phyloP scores from a whole-genome alignment of 1,140 invertebrate genomes.

The Leptopilina boulardi region DNA sequence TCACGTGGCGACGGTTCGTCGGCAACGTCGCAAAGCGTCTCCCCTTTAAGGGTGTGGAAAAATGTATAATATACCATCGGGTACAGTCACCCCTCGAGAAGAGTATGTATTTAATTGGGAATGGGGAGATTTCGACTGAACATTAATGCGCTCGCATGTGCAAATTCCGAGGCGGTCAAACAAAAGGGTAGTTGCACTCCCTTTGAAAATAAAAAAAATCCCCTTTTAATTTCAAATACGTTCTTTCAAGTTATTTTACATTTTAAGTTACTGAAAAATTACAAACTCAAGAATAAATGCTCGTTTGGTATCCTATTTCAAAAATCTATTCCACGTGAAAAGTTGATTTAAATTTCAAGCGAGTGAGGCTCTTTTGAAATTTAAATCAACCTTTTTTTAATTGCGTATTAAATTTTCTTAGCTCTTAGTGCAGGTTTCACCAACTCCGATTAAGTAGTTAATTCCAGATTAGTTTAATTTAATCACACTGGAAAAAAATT shows the following conservation, averaged over 20 bases:
- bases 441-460: too few relatives aligned
- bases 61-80: conserved; percentile 53
- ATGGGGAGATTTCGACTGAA: conserved; percentile 43
- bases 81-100: conserved; percentile 54
- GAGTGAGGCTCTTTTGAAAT: too few relatives aligned
- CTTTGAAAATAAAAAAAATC: not conserved
- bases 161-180: conserved; percentile 42
- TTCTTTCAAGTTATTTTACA: not conserved
- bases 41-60: conserved; percentile 52
- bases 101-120: conserved; percentile 56
- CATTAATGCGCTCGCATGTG: conserved; percentile 52
- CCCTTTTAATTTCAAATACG: not conserved
- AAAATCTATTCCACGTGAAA: too few relatives aligned
- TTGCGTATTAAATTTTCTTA: too few relatives aligned
- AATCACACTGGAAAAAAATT: too few relatives aligned
- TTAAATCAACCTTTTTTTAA: not conserved
- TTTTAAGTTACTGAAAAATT: too few relatives aligned
- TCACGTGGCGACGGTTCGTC: conserved; percentile 49
- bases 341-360: too few relatives aligned
- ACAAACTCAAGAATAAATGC: too few relatives aligned
- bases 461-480: too few relatives aligned
- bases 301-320: too few relatives aligned
- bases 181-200: not conserved
- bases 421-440: too few relatives aligned
- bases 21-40: conserved; percentile 47